These are phyloP conservation scores for Micrasema longulum DNA, from an alignment of 1,140 invertebrate genomes.

Conservation along the genomic window DNA sequence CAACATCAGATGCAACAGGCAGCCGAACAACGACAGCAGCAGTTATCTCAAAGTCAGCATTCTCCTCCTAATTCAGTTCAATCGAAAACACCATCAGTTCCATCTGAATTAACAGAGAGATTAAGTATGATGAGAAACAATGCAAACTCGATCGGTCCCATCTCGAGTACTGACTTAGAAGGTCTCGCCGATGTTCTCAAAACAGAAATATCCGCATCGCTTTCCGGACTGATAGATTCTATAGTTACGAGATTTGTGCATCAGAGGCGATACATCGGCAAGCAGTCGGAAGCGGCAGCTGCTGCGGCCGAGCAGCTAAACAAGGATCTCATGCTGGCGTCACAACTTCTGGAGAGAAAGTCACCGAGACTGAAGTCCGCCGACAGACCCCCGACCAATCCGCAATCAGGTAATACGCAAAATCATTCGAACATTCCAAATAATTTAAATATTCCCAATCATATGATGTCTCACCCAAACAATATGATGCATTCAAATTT, in stretches of 20 bases:
- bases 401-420: conserved; percentile 73
- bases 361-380: conserved; percentile 84
- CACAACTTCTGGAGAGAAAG: conserved; percentile 84
- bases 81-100: conserved; percentile 67
- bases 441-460: conserved; percentile 59
- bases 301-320: conserved; percentile 83
- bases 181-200: conserved; percentile 90
- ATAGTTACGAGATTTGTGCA: conserved; percentile 88
- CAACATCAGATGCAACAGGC: conserved; percentile 60
- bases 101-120: conserved; percentile 72
- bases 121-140: conserved; percentile 74
- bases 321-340: conserved; percentile 82
- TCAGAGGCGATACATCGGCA: conserved; percentile 79
- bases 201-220: conserved; percentile 86
- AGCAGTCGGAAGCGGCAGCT: conserved; percentile 80
- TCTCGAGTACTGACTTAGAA: conserved; percentile 83
- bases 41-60: conserved; percentile 61
- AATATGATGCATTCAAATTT: conserved; percentile 59
- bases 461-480: conserved; percentile 51
- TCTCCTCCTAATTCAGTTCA: conserved; percentile 61
- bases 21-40: conserved; percentile 62
- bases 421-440: conserved; percentile 60
- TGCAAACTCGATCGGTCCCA: conserved; percentile 71
- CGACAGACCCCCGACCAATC: conserved; percentile 71
- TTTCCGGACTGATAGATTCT: conserved; percentile 88